phyloP scores from a whole-genome alignment of 2,797 vertebrate species.

The Galaxias olidus region DNA sequence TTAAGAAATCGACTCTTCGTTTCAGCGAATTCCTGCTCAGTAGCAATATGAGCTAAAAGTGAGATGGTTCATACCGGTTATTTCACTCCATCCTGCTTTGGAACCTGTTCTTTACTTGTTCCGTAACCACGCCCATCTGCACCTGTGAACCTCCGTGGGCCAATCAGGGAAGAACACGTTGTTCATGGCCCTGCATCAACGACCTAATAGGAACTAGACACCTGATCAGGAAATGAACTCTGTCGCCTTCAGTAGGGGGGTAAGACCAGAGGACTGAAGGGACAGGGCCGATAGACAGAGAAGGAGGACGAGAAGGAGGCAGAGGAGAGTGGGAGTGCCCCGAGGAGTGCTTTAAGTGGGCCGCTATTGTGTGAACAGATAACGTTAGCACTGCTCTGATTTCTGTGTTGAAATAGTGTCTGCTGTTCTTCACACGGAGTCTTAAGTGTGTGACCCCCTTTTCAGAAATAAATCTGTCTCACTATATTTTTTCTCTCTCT shows the following conservation, averaged over 20 bases:
- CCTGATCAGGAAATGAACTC: constrained; percentile 19
- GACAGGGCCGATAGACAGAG: neutral
- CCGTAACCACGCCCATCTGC: neutral
- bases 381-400: too few species aligned
- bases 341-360: neutral
- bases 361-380: too few species aligned
- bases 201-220: constrained; percentile 6
- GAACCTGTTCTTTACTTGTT: too few species aligned
- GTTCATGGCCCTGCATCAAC: neutral
- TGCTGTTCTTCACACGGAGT: neutral
- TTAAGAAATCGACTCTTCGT: too few species aligned
- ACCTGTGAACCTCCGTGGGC: constrained; percentile 2
- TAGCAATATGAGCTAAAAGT: too few species aligned
- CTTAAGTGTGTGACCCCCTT: neutral
- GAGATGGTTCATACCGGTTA: too few species aligned
- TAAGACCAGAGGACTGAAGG: neutral
- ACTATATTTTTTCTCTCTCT: constrained; percentile 16
- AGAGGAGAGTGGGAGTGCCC: neutral
- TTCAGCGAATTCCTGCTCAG: too few species aligned
- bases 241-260: neutral
- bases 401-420: neutral
- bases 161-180: constrained; percentile 26
- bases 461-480: neutral
- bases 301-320: neutral
- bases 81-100: too few species aligned